Conservation (phyloP, 1,140 invertebrate genomes). For the Cotesia glomerata region DNA sequence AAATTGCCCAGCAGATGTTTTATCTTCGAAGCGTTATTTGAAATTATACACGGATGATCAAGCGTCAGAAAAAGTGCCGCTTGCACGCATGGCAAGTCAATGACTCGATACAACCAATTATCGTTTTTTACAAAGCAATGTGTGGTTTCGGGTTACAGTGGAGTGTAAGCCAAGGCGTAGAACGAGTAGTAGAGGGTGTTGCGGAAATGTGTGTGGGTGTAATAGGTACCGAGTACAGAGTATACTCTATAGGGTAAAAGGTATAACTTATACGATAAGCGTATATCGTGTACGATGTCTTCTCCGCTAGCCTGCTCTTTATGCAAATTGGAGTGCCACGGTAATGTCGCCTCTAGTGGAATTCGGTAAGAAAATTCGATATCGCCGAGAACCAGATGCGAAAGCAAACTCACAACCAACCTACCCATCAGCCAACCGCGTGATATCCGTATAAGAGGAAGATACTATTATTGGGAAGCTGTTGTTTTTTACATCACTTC, state of each 20-base stretch:
- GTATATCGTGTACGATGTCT: slow-evolving; percentile 7
- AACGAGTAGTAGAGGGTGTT: no score
- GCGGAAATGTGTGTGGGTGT: not conserved
- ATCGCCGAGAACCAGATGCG: slow-evolving; percentile 13
- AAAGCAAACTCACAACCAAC: not conserved
- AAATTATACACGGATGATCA: not conserved
- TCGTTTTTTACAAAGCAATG: slow-evolving; percentile 35
- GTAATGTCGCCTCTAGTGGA: slow-evolving; percentile 36
- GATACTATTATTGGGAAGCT: no score
- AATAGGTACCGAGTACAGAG: not conserved
- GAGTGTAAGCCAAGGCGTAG: not conserved
- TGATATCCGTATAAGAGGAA: no score
- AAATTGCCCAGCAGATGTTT: no score
- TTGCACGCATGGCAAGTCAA: slow-evolving; percentile 31
- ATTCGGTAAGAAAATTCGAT: slow-evolving; percentile 41
- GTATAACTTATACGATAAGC: slow-evolving; percentile 27
- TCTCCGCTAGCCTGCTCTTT: slow-evolving; percentile 41
- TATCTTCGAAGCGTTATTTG: not conserved
- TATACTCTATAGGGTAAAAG: no score
- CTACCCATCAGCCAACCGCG: no score
- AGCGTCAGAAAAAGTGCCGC: not conserved
- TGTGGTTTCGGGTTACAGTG: not conserved
- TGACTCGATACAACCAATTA: slow-evolving; percentile 51
- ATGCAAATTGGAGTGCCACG: slow-evolving; percentile 48
- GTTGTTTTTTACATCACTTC: slow-evolving; percentile 11